Percentiles rank a stretch among this genome's conserved stretches.
Conservation (phyloP, 1,140 invertebrate genomes). For the Gryon sp. region DNA sequence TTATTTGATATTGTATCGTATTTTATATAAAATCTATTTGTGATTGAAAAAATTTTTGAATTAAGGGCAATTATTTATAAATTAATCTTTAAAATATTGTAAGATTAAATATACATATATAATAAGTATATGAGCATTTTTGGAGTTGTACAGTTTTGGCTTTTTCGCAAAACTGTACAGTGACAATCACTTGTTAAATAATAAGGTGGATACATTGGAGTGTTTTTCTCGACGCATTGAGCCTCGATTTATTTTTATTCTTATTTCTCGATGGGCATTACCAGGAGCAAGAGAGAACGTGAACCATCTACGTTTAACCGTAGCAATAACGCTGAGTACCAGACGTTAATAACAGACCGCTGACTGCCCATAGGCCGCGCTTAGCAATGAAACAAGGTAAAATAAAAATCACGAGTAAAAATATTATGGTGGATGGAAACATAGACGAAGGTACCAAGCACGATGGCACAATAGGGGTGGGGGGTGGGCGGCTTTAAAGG, state of each 20-base stretch:
- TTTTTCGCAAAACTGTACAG: too few relatives aligned
- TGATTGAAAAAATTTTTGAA: too few relatives aligned
- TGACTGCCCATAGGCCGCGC: constrained; percentile 79
- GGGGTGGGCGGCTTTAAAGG: constrained; percentile 58
- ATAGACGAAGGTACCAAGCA: constrained; percentile 50
- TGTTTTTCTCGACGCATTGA: constrained; percentile 61
- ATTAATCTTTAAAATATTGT: too few relatives aligned
- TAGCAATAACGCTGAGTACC: constrained; percentile 79
- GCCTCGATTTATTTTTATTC: constrained; percentile 73
- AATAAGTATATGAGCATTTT: too few relatives aligned
- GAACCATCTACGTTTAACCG: constrained; percentile 71
- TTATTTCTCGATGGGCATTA: constrained; percentile 64
- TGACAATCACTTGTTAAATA: constrained; percentile 1
- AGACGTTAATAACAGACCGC: constrained; percentile 80
- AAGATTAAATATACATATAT: too few relatives aligned
- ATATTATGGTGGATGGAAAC: constrained; percentile 79
- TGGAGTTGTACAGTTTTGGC: too few relatives aligned
- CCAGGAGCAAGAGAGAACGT: constrained; percentile 59
- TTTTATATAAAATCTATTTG: too few relatives aligned
- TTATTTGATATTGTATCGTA: too few relatives aligned
- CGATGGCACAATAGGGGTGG: constrained; percentile 39
- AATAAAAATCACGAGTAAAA: constrained; percentile 77
- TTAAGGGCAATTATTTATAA: too few relatives aligned
- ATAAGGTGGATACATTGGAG: neutral
- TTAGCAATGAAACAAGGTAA: constrained; percentile 77